These are phyloP conservation scores for Scaptomyza tumidula DNA, from an alignment of 2,888 invertebrate species.

Conservation along the genomic window DNA sequence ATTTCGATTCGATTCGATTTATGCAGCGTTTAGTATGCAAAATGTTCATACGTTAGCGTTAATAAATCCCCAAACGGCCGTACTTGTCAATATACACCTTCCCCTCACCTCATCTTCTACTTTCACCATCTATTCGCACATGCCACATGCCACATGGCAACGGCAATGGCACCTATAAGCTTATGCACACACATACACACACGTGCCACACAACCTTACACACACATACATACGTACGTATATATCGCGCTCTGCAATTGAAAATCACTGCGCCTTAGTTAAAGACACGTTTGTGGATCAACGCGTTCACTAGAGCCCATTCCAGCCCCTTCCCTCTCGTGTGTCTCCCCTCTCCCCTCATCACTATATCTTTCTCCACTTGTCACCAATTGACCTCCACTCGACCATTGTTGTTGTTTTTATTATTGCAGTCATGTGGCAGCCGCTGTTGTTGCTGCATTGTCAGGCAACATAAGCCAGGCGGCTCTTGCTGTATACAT, in stretches of 20 bases:
- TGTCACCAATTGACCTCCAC: slow-evolving; percentile 60
- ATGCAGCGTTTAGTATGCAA: slow-evolving; percentile 81
- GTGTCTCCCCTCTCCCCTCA: too few species aligned
- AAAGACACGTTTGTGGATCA: slow-evolving; percentile 82
- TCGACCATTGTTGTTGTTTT: slow-evolving; percentile 60
- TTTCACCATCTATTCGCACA: background rate
- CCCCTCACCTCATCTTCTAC: background rate
- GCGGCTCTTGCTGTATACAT: slow-evolving; percentile 58
- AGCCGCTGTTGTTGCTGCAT: slow-evolving; percentile 8
- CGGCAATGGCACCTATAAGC: slow-evolving; percentile 78
- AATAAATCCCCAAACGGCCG: slow-evolving; percentile 78
- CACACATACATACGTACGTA: slow-evolving; percentile 8
- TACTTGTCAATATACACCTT: slow-evolving; percentile 70
- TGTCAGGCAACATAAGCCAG: slow-evolving; percentile 59
- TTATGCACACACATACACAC: slow-evolving; percentile 73
- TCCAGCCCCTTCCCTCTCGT: background rate
- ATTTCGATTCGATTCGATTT: slow-evolving; percentile 67
- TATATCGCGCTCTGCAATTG: slow-evolving; percentile 75
- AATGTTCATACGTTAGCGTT: slow-evolving; percentile 81
- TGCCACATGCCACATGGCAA: slow-evolving; percentile 24
- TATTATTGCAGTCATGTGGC: slow-evolving; percentile 27
- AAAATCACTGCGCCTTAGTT: slow-evolving; percentile 81
- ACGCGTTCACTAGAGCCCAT: slow-evolving; percentile 64
- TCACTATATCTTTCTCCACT: background rate
- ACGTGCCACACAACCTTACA: slow-evolving; percentile 45